phyloP scores from a whole-genome alignment of 2,113 vertebrate genomes.

The Azemiops feae region DNA sequence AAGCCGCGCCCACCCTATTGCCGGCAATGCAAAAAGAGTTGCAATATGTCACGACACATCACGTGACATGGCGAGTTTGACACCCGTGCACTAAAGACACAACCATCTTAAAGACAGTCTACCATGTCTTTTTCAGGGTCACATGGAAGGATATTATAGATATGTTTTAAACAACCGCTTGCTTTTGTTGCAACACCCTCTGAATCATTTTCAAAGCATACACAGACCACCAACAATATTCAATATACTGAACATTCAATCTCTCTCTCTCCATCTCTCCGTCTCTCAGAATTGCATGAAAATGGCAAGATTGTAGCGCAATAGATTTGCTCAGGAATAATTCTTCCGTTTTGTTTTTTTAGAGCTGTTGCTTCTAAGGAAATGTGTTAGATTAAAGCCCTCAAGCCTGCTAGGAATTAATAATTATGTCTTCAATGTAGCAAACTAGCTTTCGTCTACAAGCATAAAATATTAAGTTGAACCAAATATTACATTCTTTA shows the following conservation, averaged over 20 bases:
- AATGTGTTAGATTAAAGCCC: neutral
- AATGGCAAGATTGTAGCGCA: neutral
- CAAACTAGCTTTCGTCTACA: neutral
- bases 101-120: neutral
- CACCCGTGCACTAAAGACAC: neutral
- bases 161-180: no score
- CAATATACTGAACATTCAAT: no score
- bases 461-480: neutral
- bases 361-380: no score
- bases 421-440: neutral
- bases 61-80: no score
- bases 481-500: neutral
- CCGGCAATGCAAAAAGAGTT: no score
- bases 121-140: neutral
- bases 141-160: no score
- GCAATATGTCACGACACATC: no score
- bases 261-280: neutral
- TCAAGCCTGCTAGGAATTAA: neutral
- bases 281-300: neutral
- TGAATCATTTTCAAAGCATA: no score
- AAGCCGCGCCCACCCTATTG: no score
- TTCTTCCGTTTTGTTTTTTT: neutral
- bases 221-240: no score
- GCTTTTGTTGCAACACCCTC: no score
- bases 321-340: neutral